Base-by-base conservation (phyloP, 2,888 invertebrate species). In the Tenthredo mesomela region DNA sequence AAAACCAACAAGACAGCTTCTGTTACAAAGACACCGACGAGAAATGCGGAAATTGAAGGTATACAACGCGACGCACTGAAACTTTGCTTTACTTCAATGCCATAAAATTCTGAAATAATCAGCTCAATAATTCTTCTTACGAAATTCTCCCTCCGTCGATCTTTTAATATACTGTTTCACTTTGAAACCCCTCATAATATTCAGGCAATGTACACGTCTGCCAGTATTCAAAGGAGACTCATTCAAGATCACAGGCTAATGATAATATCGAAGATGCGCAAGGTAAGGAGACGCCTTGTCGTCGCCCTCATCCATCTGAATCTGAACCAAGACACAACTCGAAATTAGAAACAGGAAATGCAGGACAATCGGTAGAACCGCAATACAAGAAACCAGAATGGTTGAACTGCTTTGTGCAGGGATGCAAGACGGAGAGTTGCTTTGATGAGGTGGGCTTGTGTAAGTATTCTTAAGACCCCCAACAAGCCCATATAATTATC, bases 21-120 rank as follows among this genome's bases (percentile, higher is more conserved):
- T 77, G 50, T 77, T 77, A 12, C 21, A 33, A 9, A 77, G 54
- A n/a, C 54, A 77, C 29, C 47, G 54, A 54, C 29, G 18, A 33
- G 54, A 54, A 54, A 77, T 75, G 43, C 75, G 29, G n/a, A 77
- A 18, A 29, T 54, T 75, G 9, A 75, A 75, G 54, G 77, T 77
- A 33, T 29, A 29, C 18, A 21, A 54, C 18, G 33, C 2, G 25
- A 73, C 43, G 47, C 21, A 21, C 43, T 43, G 21, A 0, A 3
- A 73, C 47, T 43, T 73, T 25, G 25, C 40, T 43, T n/a, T 43
- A 37, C 40, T 1, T 71, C 40, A 29, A 70, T 37, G 33, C 37
- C 37, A 9, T 9, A 61, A 6, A 37, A n/a, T 70, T 5, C 37
- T 70, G 33, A n/a, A 37, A 70, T 70, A 29, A 29, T 37, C 37